Base-by-base conservation (phyloP, 2,797 vertebrate genomes). In the Urosaurus nigricauda region DNA sequence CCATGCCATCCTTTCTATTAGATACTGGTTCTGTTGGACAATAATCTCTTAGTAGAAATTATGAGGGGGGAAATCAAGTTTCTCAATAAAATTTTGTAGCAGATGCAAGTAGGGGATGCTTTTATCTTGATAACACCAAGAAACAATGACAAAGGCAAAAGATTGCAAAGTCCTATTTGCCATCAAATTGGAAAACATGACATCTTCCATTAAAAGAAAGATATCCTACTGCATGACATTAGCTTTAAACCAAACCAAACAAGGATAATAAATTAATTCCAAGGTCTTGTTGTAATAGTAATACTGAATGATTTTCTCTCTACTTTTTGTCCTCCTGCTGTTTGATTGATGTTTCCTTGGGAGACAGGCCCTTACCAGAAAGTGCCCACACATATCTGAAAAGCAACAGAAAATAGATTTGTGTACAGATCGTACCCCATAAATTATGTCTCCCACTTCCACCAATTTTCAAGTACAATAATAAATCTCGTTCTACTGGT, bases 201-300 rank as follows among this genome's bases (percentile, higher is more conserved):
- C 37, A 63, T 79, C 92, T 90, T 91, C 91, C 82, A 91, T 89
- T 88, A 80, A 84, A 80, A 65, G 90, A 85, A 87, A 2, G 87
- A 81, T 92, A 92, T 91, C 85, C 92, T 84, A 74, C 90, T 89
- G 37, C 74, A 83, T 88, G 84, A 86, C 92, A 94, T 94, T 93
- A 88, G 89, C 87, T 43, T 91, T 91, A 86, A 84, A 88, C 89
- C 89, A 88, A 93, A 73, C 73, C 79, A 91, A 95, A 93, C 60
- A 90, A 79, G 60, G 12, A 6, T 90, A 92, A 89, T 94, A 93
- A 94, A 93, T 94, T 89, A 94, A 86, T 90, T 89, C 68, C 12
- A 58, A 81, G 79, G 68, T 92, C 92, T 92, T 91, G 83, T 89
- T 94, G 0, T 0, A 92, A 92, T 78, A 88, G 83, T 78, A 29